Conservation (phyloP, 2,888 invertebrate species). For the Trissolcus brochymenae region DNA sequence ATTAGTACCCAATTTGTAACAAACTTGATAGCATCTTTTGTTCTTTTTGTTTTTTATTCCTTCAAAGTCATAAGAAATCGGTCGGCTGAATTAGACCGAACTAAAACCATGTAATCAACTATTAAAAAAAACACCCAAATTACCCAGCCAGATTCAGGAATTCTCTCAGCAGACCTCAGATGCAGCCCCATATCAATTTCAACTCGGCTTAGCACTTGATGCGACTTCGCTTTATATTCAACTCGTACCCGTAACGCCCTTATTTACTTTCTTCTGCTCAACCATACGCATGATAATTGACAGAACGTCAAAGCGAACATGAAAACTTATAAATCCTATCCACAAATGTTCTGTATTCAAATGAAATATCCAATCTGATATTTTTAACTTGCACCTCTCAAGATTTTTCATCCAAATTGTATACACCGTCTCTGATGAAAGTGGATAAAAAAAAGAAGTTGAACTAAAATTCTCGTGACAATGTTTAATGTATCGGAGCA, state of each 20-base stretch:
- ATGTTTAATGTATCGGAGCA: constrained; percentile 22
- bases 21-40: too few relatives aligned
- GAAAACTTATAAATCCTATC: background rate
- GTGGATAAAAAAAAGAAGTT: constrained; percentile 5
- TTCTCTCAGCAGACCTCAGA: constrained; percentile 26
- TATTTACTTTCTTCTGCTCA: constrained; percentile 36
- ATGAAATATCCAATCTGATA: background rate
- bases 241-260: constrained; percentile 34
- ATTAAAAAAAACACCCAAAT: constrained; percentile 18
- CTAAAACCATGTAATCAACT: constrained; percentile 7
- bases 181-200: constrained; percentile 42
- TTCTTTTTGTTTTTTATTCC: too few relatives aligned
- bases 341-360: background rate
- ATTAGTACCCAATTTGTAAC: too few relatives aligned
- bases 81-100: constrained; percentile 13
- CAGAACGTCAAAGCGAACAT: constrained; percentile 25
- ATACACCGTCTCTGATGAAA: background rate
- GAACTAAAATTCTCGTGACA: background rate
- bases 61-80: background rate
- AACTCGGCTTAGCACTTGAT: constrained; percentile 33
- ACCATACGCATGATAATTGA: constrained; percentile 32
- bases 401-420: too few relatives aligned
- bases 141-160: constrained; percentile 17
- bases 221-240: constrained; percentile 38
- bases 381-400: background rate